Percentiles rank a stretch among this genome's conserved stretches.
Evolutionary conservation across 2,113 vertebrate genomes (phyloP).

Genomic region (Pterocles gutturalis): DNA sequence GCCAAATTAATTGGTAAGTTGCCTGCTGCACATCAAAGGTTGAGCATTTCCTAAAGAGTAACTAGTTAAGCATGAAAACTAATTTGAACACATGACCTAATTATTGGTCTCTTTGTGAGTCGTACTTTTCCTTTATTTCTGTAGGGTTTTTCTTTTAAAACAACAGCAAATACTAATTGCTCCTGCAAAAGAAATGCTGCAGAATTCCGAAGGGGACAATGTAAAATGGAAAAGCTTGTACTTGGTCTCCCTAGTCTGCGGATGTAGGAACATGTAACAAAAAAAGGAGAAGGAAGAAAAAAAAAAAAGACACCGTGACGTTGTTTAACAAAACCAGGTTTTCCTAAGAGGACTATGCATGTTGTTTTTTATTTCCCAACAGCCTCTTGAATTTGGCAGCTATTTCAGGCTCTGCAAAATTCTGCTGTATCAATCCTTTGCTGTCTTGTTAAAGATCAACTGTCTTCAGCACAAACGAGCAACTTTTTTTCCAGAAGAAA

Average conservation of each 20-base stretch:
- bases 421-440: slow-evolving; percentile 43
- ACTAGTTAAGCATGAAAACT: slow-evolving; percentile 66
- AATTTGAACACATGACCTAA: slow-evolving; percentile 77
- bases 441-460: slow-evolving; percentile 43
- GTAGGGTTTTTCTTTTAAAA: slow-evolving; percentile 54
- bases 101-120: slow-evolving; percentile 69
- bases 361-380: slow-evolving; percentile 24
- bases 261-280: background rate
- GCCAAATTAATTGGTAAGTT: slow-evolving; percentile 62
- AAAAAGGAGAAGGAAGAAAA: background rate
- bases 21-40: slow-evolving; percentile 67
- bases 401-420: slow-evolving; percentile 33
- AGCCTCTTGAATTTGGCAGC: slow-evolving; percentile 41
- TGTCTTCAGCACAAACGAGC: slow-evolving; percentile 21
- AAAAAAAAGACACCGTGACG: background rate
- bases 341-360: background rate
- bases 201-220: slow-evolving; percentile 11
- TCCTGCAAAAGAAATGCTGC: background rate
- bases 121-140: slow-evolving; percentile 66
- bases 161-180: slow-evolving; percentile 65
- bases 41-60: slow-evolving; percentile 55
- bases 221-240: background rate
- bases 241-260: background rate
- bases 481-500: background rate
- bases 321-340: slow-evolving; percentile 34